Evolutionary conservation across 2,888 invertebrate species (phyloP).

Genomic region (Synanthedon tipuliformis): DNA sequence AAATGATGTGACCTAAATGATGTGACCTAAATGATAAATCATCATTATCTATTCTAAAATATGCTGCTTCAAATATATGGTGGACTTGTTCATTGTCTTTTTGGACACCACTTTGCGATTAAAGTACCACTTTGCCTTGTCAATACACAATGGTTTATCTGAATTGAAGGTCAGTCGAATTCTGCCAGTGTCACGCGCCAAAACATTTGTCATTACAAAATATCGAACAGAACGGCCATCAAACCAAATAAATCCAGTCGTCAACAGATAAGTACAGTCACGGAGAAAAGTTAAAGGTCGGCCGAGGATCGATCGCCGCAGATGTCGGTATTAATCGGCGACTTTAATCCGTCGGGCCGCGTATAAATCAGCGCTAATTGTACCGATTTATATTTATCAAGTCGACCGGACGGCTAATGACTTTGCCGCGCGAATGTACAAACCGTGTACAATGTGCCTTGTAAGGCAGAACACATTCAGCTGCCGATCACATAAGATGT

Average conservation of each 20-base stretch:
- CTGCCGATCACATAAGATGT: too few species aligned
- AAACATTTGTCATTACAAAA: not conserved
- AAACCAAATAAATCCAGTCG: not conserved
- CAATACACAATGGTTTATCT: too few species aligned
- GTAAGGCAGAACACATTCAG: not conserved
- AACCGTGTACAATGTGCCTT: conserved; percentile 10
- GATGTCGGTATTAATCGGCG: conserved; percentile 61
- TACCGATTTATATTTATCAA: conserved; percentile 61
- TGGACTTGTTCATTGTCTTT: too few species aligned
- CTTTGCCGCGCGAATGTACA: conserved; percentile 27
- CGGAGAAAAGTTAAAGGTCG: conserved; percentile 59
- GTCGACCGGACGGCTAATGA: conserved; percentile 26
- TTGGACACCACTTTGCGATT: too few species aligned
- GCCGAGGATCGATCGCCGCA: conserved; percentile 52
- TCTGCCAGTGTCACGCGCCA: not conserved
- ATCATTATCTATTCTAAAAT: too few species aligned
- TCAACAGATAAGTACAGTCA: conserved; percentile 31
- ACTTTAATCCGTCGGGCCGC: conserved; percentile 53
- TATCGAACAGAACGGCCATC: not conserved
- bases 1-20: too few species aligned
- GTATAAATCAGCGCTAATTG: conserved; percentile 59
- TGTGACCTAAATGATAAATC: too few species aligned
- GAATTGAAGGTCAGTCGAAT: too few species aligned
- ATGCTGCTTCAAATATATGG: too few species aligned
- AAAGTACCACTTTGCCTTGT: too few species aligned